Conservation (phyloP, 2,888 invertebrate species). For the Folsomia candida region DNA sequence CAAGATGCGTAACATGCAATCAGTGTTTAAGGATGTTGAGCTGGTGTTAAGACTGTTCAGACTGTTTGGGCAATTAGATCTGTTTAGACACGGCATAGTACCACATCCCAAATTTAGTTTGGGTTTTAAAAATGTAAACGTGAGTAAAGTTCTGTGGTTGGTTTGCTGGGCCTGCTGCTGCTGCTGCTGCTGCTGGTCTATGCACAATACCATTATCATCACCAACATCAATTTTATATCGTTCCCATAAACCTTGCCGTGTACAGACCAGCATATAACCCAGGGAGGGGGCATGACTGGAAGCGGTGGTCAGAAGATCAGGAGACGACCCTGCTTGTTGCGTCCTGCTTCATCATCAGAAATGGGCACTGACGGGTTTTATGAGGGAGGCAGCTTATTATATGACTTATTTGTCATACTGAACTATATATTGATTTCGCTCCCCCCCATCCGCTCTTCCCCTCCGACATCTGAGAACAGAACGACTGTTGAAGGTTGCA, state of each 20-base stretch:
- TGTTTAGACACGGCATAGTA: constrained; percentile 12
- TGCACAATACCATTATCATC: neutral
- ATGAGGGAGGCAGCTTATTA: too few relatives aligned
- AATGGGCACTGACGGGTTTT: neutral
- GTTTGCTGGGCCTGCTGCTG: too few relatives aligned
- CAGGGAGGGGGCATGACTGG: neutral
- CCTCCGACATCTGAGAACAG: too few relatives aligned
- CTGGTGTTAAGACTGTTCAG: neutral
- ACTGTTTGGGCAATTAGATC: constrained; percentile 8
- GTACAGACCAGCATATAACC: too few relatives aligned
- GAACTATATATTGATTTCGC: too few relatives aligned
- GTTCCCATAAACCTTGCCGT: too few relatives aligned
- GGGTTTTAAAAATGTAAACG: neutral
- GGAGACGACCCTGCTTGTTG: neutral
- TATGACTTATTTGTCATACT: too few relatives aligned
- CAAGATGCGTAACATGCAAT: neutral
- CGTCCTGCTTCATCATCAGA: too few relatives aligned
- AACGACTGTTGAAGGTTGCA: too few relatives aligned
- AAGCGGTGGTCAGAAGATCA: neutral
- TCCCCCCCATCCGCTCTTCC: too few relatives aligned
- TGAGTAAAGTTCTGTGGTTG: neutral
- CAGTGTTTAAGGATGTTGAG: neutral
- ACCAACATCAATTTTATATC: neutral
- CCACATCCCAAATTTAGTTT: neutral
- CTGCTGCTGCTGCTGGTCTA: too few relatives aligned